phyloP scores from a whole-genome alignment of 2,113 vertebrate species.

The Indicator maculatus region DNA sequence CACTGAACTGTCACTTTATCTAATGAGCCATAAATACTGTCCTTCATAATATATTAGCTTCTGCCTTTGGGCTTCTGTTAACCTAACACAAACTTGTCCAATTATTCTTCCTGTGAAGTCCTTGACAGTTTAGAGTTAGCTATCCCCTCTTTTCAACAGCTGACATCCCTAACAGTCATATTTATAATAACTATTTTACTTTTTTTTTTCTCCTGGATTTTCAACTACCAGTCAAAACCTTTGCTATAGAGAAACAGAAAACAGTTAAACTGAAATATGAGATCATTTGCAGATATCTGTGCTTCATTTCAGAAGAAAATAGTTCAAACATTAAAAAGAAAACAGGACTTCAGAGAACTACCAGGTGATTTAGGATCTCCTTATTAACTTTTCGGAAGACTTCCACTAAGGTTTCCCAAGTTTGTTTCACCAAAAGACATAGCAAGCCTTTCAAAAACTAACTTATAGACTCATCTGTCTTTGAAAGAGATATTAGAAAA shows the following conservation, averaged over 20 bases:
- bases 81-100: slow-evolving; percentile 5
- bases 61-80: slow-evolving; percentile 20
- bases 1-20: background rate
- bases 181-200: background rate
- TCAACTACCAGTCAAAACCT: background rate
- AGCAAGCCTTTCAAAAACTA: background rate
- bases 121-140: background rate
- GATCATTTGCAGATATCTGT: background rate
- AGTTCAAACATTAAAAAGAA: background rate
- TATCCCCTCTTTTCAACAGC: background rate
- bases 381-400: background rate
- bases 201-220: background rate
- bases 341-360: background rate
- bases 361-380: background rate
- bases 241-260: background rate
- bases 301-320: background rate
- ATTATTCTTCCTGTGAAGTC: background rate
- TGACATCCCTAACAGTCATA: background rate
- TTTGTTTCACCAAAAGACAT: background rate
- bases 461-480: background rate
- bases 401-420: background rate
- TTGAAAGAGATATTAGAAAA: background rate
- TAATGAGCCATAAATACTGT: slow-evolving; percentile 61
- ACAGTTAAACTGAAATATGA: background rate
- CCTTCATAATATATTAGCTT: slow-evolving; percentile 37